Conservation (phyloP, 2,113 vertebrate genomes). For the Carettochelys insculpta region DNA sequence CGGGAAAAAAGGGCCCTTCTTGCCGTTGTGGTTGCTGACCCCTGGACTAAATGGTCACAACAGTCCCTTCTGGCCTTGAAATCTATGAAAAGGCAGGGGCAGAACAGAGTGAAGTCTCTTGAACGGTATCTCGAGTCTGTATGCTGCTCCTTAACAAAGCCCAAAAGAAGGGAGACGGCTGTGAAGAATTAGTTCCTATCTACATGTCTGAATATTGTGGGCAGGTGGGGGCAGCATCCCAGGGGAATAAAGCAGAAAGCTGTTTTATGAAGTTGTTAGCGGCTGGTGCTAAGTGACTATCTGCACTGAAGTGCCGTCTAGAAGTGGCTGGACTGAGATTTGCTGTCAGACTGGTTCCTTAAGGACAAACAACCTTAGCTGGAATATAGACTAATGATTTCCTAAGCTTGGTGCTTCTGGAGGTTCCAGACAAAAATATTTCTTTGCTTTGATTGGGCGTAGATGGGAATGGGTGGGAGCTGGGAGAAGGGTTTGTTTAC, state of each 20-base stretch:
- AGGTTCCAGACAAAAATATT: background rate
- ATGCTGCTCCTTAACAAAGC: background rate
- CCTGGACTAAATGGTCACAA: background rate
- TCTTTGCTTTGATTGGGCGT: constrained; percentile 24
- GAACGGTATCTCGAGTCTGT: background rate
- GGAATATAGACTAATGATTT: constrained; percentile 26
- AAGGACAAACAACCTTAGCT: constrained; percentile 38
- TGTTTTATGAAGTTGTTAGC: background rate
- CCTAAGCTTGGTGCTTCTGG: background rate
- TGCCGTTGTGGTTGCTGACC: no score
- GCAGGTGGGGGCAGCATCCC: accelerated
- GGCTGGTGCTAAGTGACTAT: background rate
- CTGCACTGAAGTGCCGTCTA: accelerated
- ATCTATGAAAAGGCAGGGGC: background rate
- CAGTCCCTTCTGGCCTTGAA: background rate
- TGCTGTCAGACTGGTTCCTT: constrained; percentile 1
- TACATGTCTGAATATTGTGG: background rate
- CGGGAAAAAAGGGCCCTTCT: no score
- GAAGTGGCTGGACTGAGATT: constrained; percentile 8
- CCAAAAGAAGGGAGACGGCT: background rate
- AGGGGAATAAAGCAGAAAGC: background rate
- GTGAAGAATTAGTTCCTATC: background rate
- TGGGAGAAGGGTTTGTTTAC: background rate
- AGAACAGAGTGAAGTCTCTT: accelerated
- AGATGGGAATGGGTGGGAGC: constrained; percentile 16